These are phyloP conservation scores for Chaenocephalus aceratus DNA, from an alignment of 2,113 vertebrate species.

Conservation along the genomic window DNA sequence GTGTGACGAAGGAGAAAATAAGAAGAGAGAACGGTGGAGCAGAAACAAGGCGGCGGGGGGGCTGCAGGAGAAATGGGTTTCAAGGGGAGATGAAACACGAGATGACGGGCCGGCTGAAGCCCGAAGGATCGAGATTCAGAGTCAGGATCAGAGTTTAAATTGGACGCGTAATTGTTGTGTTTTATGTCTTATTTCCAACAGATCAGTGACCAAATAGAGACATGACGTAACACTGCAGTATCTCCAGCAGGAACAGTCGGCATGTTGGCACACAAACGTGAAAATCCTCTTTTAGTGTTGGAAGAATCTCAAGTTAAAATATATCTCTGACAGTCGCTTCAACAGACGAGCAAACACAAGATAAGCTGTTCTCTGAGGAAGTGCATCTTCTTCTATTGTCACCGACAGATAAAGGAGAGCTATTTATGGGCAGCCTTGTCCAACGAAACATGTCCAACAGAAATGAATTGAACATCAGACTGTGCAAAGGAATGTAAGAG, in stretches of 20 bases:
- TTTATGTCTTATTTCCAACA: background rate
- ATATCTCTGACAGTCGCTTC: background rate
- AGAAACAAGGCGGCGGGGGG: slow-evolving; percentile 2
- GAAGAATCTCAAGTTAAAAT: background rate
- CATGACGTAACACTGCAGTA: background rate
- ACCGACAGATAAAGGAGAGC: background rate
- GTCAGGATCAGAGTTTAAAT: background rate
- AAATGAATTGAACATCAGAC: background rate
- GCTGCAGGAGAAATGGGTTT: slow-evolving; percentile 8
- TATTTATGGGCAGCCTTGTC: background rate
- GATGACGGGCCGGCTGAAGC: slow-evolving; percentile 26
- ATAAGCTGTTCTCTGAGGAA: background rate
- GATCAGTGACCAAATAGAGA: background rate
- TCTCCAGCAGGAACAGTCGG: background rate
- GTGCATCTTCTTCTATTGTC: background rate
- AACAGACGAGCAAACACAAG: background rate
- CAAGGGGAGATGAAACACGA: slow-evolving; percentile 22
- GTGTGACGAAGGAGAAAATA: slow-evolving; percentile 32
- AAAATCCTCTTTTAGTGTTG: background rate
- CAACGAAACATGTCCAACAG: background rate
- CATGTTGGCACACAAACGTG: background rate
- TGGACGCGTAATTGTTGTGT: background rate
- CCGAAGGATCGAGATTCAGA: background rate
- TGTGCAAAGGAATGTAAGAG: background rate
- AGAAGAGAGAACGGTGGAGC: slow-evolving; percentile 6